Evolutionary conservation across 2,113 vertebrate genomes (phyloP).

Genomic region (Hydropotes inermis): DNA sequence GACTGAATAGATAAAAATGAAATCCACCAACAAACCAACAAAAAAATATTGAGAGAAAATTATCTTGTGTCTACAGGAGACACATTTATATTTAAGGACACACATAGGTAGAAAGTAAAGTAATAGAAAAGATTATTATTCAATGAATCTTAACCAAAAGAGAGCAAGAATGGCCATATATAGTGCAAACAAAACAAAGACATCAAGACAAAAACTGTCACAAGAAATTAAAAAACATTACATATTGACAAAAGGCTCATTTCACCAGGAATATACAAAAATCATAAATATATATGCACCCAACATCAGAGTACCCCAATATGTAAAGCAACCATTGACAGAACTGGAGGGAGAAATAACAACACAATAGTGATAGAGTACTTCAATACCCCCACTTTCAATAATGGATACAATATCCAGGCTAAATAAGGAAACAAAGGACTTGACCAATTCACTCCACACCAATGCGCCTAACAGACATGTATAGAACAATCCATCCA

Average conservation of each 20-base stretch:
- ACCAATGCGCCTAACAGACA: background rate
- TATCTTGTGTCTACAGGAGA: background rate
- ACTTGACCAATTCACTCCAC: background rate
- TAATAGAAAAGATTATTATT: background rate
- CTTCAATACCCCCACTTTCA: background rate
- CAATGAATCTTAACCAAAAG: background rate
- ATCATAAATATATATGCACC: background rate
- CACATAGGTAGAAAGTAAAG: background rate
- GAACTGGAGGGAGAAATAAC: background rate
- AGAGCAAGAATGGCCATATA: background rate
- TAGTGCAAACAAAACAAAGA: background rate
- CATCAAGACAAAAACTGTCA: background rate
- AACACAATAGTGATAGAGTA: background rate
- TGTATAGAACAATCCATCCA: background rate
- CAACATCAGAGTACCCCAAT: background rate
- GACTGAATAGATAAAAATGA: background rate
- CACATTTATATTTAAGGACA: background rate
- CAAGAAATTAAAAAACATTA: background rate
- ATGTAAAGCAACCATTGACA: background rate
- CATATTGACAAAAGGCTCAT: background rate
- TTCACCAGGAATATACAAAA: background rate
- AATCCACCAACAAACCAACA: background rate
- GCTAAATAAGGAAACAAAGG: background rate
- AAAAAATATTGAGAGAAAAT: background rate
- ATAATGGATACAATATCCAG: background rate